Percentiles rank a stretch among this genome's conserved stretches.
Conservation (phyloP, 2,888 invertebrate genomes). For the Quadriops clusia region DNA sequence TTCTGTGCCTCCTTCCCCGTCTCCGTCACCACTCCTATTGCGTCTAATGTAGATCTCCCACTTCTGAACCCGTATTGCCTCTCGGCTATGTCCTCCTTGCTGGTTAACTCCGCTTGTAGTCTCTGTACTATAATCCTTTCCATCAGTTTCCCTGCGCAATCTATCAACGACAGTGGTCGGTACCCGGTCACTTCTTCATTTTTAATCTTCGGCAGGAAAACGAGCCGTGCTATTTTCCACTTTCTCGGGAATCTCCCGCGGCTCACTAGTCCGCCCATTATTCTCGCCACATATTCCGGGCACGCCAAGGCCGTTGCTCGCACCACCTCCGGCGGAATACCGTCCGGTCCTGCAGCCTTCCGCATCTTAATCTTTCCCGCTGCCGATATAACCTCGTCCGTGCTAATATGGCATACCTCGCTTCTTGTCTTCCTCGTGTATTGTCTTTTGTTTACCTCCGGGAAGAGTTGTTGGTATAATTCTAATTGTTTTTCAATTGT, state of each 20-base stretch:
- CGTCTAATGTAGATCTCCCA: slow-evolving; percentile 1
- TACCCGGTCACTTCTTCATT: too few relatives aligned
- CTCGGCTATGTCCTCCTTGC: neutral
- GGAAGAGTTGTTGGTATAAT: too few relatives aligned
- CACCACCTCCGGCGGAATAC: neutral
- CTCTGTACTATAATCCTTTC: neutral
- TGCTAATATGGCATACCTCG: too few relatives aligned
- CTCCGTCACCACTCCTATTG: too few relatives aligned
- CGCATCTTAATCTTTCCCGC: too few relatives aligned
- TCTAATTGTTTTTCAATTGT: too few relatives aligned
- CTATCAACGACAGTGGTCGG: too few relatives aligned
- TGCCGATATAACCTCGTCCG: too few relatives aligned
- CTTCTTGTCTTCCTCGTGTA: too few relatives aligned
- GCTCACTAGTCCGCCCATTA: neutral
- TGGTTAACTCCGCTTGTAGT: neutral
- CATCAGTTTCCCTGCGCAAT: neutral
- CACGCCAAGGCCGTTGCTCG: neutral
- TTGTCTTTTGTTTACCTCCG: too few relatives aligned
- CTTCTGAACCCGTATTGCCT: neutral
- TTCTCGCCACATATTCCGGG: neutral
- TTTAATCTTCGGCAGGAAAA: neutral
- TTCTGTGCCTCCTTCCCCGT: too few relatives aligned
- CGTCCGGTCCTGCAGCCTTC: neutral
- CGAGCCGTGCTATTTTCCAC: neutral
- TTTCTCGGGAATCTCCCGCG: neutral